phyloP scores from a whole-genome alignment of 2,797 vertebrate genomes.

The Pelobates cultripes region DNA sequence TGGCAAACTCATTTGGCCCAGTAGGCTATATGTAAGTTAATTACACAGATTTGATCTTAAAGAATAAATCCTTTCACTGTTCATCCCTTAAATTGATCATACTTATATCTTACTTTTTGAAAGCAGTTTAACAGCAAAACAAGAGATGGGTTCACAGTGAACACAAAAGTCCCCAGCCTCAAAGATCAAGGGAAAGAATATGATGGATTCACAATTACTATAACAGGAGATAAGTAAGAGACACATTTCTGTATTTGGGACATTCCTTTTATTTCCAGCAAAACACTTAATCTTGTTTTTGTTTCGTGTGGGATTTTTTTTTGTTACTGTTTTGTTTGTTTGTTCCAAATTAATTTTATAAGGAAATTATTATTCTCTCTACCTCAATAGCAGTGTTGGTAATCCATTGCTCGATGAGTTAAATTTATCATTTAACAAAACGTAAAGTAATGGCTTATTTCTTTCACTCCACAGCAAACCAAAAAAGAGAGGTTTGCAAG shows the following conservation, averaged over 20 bases:
- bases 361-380: background rate
- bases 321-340: background rate
- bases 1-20: background rate
- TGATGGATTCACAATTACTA: conserved; percentile 95
- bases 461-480: no score
- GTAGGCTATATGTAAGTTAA: background rate
- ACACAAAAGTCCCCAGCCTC: conserved; percentile 94
- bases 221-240: conserved; percentile 92
- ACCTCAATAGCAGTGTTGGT: background rate
- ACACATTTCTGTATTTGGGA: conserved; percentile 45
- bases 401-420: conserved; percentile 5
- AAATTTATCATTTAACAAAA: background rate
- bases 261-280: conserved; percentile 17
- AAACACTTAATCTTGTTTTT: background rate
- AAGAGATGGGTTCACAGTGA: conserved; percentile 96
- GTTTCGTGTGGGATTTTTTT: no score
- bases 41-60: conserved; percentile 15
- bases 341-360: background rate
- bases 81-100: conserved; percentile 53
- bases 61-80: conserved; percentile 5
- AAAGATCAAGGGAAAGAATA: conserved; percentile 92
- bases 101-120: conserved; percentile 59
- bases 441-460: background rate
- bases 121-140: conserved; percentile 99
- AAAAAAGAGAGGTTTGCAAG: no score